A percentile compares a stretch with the other conserved stretches of the same genome.
These are phyloP conservation scores for Pteropus rufus DNA, from an alignment of 2,797 vertebrate genomes.

Conservation along the genomic window DNA sequence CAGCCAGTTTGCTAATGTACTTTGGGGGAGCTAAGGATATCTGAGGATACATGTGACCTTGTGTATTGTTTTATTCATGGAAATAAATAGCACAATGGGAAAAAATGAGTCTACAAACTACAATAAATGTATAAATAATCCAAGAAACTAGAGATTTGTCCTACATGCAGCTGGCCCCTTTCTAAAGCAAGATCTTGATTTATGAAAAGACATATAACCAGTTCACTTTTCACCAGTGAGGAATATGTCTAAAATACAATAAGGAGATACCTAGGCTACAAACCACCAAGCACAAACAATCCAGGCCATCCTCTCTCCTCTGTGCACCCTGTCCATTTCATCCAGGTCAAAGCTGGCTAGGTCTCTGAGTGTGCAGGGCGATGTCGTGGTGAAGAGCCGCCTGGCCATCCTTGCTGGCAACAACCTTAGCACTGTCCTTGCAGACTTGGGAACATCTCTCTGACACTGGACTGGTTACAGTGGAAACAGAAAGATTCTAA, in stretches of 20 bases:
- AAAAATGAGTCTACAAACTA: background rate
- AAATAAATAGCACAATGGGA: background rate
- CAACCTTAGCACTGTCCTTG: background rate
- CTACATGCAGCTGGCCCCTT: background rate
- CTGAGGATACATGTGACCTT: background rate
- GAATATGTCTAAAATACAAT: background rate
- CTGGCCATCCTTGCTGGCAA: background rate
- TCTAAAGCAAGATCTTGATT: background rate
- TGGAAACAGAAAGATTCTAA: constrained; percentile 40
- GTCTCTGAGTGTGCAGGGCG: background rate
- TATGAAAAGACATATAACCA: background rate
- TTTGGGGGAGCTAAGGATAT: background rate
- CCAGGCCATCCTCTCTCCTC: background rate
- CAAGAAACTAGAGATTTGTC: background rate
- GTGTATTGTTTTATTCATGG: background rate
- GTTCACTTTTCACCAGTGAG: background rate
- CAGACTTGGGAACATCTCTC: background rate
- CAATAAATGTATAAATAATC: background rate
- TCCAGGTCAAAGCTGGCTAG: background rate
- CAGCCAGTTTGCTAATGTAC: background rate
- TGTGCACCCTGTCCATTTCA: background rate
- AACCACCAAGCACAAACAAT: background rate
- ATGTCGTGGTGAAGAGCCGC: background rate
- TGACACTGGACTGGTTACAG: background rate
- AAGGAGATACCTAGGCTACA: background rate